Base-by-base conservation (phyloP, 2,888 invertebrate species). In the Patella caerulea region DNA sequence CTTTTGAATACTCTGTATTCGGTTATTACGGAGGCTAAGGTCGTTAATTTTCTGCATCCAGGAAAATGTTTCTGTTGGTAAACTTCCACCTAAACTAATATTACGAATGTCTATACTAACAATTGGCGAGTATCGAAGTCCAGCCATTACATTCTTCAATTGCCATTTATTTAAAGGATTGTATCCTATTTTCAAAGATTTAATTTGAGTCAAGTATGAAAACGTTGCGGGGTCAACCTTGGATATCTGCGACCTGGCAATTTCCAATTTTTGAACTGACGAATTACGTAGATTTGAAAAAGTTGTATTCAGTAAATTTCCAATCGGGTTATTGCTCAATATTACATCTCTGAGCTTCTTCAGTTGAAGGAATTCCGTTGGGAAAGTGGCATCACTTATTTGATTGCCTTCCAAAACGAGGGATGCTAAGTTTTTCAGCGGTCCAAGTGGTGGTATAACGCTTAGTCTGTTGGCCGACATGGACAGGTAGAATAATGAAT, bases 81-180 rank as follows among this genome's bases (percentile, higher is more conserved):
- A 74, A 1, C 59, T 76, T 0, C 86, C 86, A 24, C 80, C 82
- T 1, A 87, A 81, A 11, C 77, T 71, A 4, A 88, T 77, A 29
- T 79, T 81, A n/a, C 84, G 83, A 29, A 88, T 86, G 76, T 87
- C 86, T 17, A 88, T 65, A 2, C 87, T 87, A 0, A 73, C 77
- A 53, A 88, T 79, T 12, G 77, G 72, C 3, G 82, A 81, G 12
- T 82, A 82, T 15, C 79, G 69, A 19, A 86, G 74, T 45, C 86
- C 83, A 55, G 73, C 53, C 0, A 88, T 75, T 9, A 84, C 84
- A 52, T 72, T 79, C 19, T 79, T 75, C 11, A 88, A 79, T 24
- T 78, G 82, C 2, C 15, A 5, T 19, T 83, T 80, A 45, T 83
- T 81, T 4, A 88, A 74, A 1, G 86, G 86, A 69, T 88, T 88